A percentile compares a stretch with the other conserved stretches of the same genome.
Evolutionary conservation across 2,888 invertebrate species (phyloP).

Genomic region (Onthophagus sagittarius): DNA sequence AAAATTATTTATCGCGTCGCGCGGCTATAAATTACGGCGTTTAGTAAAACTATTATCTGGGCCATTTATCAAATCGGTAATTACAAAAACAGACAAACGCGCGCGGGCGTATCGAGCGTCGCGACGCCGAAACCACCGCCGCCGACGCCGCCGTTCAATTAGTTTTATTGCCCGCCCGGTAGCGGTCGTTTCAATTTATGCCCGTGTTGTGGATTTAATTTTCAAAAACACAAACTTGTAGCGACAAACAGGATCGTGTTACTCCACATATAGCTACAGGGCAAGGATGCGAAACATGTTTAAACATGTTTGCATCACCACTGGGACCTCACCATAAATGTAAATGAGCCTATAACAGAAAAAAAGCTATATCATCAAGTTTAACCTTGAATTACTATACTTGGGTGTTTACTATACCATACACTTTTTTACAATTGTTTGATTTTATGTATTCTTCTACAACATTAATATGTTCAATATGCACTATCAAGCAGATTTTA

Average conservation of each 20-base stretch:
- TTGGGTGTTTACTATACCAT: too few species aligned
- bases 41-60: constrained; percentile 22
- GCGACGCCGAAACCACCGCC: neutral
- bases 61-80: constrained; percentile 21
- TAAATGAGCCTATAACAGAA: too few species aligned
- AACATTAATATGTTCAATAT: too few species aligned
- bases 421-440: too few species aligned
- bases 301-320: neutral
- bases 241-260: neutral
- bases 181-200: constrained; percentile 1
- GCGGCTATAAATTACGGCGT: constrained; percentile 17
- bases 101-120: neutral
- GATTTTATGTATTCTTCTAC: too few species aligned
- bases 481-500: too few species aligned
- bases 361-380: too few species aligned
- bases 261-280: neutral
- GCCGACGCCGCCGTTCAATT: constrained; percentile 4
- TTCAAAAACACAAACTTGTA: neutral
- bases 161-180: constrained; percentile 5
- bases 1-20: constrained; percentile 15
- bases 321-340: neutral
- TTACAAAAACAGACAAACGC: constrained; percentile 19
- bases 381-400: too few species aligned
- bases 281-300: neutral
- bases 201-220: neutral